Base-by-base conservation (phyloP, 2,113 vertebrate genomes). In the Gobius niger region DNA sequence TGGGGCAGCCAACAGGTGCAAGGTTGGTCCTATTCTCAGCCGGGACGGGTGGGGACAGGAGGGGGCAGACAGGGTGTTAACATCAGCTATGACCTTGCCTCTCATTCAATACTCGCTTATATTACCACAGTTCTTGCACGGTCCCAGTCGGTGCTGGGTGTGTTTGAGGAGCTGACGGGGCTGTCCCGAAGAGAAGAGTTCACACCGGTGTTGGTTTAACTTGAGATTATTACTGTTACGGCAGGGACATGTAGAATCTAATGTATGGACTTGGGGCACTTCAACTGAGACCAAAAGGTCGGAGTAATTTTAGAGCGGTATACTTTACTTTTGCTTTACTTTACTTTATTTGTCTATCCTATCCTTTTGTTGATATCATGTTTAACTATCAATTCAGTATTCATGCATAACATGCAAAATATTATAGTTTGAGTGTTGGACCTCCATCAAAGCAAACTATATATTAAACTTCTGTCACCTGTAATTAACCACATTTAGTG, bases 11-110 rank as follows among this genome's bases (percentile, higher is more conserved):
- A 76, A 62, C 61, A 69, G 70, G 70, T 68, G 69, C 63, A 73
- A 47, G 78, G 56, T 42, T 52, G 60, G 57, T 24, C 15, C 68
- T 72, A 73, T 53, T 16, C 12, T 68, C 73, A 60, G 63, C 34
- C 18, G 65, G 44, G 14, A 4, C 8, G 19, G 47, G 47, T 24
- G 63, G 52, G 42, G 65, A 56, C 50, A 16, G 47, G 57, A 72
- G 24, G 67, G 50, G 9, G 73, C 42, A 34, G 56, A 71, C 15
- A n/a, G 54, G 68, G 72, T 77, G 74, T 77, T 83, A 80, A 80
- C 61, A 74, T 64, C 70, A 80, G 75, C 72, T 72, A 60, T 69
- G 75, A 80, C 56, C 75, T 67, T 69, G 52, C 54, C 66, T 69
- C 51, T 67, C 62, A 69, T 65, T 83, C 71, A 69, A 64, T 77